Percentiles rank a stretch among this genome's conserved stretches.
Conservation (phyloP, 2,113 vertebrate species). For the Centrocercus urophasianus region DNA sequence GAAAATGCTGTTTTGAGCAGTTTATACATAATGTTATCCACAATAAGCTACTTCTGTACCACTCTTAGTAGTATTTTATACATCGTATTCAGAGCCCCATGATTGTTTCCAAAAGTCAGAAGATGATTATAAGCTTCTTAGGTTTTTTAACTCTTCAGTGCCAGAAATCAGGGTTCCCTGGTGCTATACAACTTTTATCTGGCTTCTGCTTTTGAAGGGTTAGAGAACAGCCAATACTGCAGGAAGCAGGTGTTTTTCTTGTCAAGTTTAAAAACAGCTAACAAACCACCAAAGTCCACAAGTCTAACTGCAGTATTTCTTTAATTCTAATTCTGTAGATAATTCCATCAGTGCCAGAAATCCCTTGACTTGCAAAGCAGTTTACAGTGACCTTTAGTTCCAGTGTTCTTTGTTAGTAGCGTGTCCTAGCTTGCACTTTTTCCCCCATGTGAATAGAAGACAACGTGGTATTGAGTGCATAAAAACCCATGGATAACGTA, state of each 20-base stretch:
- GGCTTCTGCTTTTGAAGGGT: constrained; percentile 48
- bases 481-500: constrained; percentile 46
- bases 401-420: constrained; percentile 47
- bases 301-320: constrained; percentile 65
- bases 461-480: constrained; percentile 50
- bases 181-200: constrained; percentile 36
- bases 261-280: constrained; percentile 46
- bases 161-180: constrained; percentile 41
- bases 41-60: not conserved
- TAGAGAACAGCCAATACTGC: constrained; percentile 34
- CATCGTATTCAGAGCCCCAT: not conserved
- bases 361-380: constrained; percentile 46
- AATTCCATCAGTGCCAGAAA: constrained; percentile 61
- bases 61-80: not conserved
- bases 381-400: constrained; percentile 59
- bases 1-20: not conserved
- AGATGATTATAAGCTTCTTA: not conserved
- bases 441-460: constrained; percentile 29
- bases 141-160: constrained; percentile 4
- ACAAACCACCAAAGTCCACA: constrained; percentile 27
- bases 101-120: constrained; percentile 52
- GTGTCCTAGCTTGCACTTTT: constrained; percentile 39
- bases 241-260: constrained; percentile 47
- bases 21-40: constrained; percentile 1
- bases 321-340: constrained; percentile 60